A percentile compares a stretch with the other conserved stretches of the same genome.
Conservation (phyloP, 64 coral and sea anemone genomes). For the Dendrophyllia cribrosa region DNA sequence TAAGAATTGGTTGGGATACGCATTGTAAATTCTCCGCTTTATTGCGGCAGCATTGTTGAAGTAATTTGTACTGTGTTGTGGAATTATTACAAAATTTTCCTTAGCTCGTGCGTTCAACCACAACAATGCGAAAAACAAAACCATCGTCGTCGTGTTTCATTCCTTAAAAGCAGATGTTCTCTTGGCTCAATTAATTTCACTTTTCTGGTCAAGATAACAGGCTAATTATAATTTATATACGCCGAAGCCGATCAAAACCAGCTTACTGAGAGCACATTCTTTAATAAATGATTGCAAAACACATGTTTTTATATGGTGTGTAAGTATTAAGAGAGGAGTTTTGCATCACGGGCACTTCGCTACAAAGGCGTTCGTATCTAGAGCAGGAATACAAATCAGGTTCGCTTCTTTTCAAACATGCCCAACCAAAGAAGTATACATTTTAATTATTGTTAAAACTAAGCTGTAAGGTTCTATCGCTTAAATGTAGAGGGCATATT, state of each 20-base stretch:
- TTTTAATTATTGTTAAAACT: too few relatives aligned
- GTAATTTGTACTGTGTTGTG: not conserved
- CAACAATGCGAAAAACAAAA: conserved; percentile 8
- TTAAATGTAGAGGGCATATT: too few relatives aligned
- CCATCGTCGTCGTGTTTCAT: not conserved
- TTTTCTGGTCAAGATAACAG: conserved; percentile 11
- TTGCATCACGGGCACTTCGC: not conserved
- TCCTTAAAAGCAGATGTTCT: conserved; percentile 15
- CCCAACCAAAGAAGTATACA: too few relatives aligned
- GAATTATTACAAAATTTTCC: not conserved
- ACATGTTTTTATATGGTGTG: not conserved
- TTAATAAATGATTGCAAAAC: conserved; percentile 14
- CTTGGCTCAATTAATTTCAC: conserved; percentile 19
- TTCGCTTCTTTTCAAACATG: too few relatives aligned
- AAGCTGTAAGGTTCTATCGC: too few relatives aligned
- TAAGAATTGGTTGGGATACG: not conserved
- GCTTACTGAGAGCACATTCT: not conserved
- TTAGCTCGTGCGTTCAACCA: not conserved
- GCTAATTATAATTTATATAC: conserved; percentile 29
- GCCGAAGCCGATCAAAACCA: conserved; percentile 16
- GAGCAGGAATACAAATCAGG: too few relatives aligned
- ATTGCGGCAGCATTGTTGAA: not conserved
- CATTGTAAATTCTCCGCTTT: not conserved
- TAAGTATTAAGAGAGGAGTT: not conserved
- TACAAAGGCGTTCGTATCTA: not conserved